These are phyloP conservation scores for Scophthalmus maximus DNA, from an alignment of 2,113 vertebrate genomes.

Conservation along the genomic window DNA sequence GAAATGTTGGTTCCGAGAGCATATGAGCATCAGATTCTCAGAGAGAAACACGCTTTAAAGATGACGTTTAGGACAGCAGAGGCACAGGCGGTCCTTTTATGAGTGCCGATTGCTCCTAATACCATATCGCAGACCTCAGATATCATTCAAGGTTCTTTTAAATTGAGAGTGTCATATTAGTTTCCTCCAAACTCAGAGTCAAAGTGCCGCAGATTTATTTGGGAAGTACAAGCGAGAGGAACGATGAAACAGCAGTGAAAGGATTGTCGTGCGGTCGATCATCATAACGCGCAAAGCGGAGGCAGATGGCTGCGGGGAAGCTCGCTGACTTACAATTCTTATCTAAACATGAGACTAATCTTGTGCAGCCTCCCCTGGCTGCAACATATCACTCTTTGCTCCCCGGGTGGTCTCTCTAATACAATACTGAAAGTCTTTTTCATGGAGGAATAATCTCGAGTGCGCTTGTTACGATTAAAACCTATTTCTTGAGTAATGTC, in stretches of 20 bases:
- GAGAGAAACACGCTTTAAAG: neutral
- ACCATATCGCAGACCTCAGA: constrained; percentile 19
- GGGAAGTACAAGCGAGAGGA: neutral
- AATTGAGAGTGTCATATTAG: constrained; percentile 3
- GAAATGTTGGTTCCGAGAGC: constrained; percentile 8
- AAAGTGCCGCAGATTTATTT: constrained; percentile 4
- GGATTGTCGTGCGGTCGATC: neutral
- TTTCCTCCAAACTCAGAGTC: constrained; percentile 22
- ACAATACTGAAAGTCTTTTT: constrained; percentile 20
- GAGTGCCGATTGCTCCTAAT: constrained; percentile 6
- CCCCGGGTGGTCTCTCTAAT: constrained; percentile 31
- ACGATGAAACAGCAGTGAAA: neutral
- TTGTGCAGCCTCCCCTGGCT: neutral
- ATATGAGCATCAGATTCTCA: neutral
- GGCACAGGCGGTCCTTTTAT: constrained; percentile 25
- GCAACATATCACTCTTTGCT: constrained; percentile 29
- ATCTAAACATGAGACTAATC: constrained; percentile 45
- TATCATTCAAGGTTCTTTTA: constrained; percentile 15
- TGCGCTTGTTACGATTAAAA: constrained; percentile 40
- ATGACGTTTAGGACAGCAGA: constrained; percentile 4
- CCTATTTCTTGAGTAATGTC: constrained; percentile 21
- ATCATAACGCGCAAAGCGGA: neutral
- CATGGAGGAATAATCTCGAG: constrained; percentile 12
- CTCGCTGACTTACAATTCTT: constrained; percentile 51
- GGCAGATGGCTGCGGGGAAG: constrained; percentile 50